phyloP scores from a whole-genome alignment of 2,113 vertebrate species.

The Oriolus oriolus region DNA sequence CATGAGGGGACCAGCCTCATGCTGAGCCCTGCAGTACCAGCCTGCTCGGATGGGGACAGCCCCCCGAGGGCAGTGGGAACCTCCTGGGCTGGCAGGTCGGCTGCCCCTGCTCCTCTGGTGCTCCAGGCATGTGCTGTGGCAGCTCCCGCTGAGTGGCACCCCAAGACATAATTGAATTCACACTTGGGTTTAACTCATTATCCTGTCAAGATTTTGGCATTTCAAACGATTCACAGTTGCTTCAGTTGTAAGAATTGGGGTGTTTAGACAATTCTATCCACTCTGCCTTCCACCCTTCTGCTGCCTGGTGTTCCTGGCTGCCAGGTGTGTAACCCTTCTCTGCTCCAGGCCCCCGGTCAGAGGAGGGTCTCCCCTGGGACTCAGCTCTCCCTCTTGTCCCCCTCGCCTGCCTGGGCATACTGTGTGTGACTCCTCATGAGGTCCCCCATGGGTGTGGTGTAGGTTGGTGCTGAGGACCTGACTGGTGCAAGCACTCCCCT shows the following conservation, averaged over 20 bases:
- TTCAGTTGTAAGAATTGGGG: slow-evolving; percentile 54
- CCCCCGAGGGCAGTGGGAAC: fast-evolving
- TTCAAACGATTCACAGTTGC: slow-evolving; percentile 57
- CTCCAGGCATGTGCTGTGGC: background rate
- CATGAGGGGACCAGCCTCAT: background rate
- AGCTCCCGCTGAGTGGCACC: background rate
- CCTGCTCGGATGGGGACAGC: fast-evolving
- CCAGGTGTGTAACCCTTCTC: background rate
- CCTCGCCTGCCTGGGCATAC: fast-evolving
- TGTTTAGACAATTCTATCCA: slow-evolving; percentile 57
- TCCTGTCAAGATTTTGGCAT: slow-evolving; percentile 58
- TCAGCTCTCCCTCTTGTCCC: background rate
- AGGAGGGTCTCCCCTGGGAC: background rate
- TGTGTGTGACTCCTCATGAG: too few relatives aligned
- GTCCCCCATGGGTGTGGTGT: background rate
- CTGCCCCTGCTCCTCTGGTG: fast-evolving
- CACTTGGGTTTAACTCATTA: slow-evolving; percentile 45
- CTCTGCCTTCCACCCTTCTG: slow-evolving; percentile 7
- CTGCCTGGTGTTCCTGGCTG: background rate
- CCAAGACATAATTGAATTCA: slow-evolving; percentile 51
- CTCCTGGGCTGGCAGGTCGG: background rate
- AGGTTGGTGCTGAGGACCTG: background rate
- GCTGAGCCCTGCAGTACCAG: background rate
- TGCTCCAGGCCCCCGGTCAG: fast-evolving
- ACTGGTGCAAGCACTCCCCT: background rate